phyloP scores from a whole-genome alignment of 2,888 invertebrate genomes.

The Camptogramma bilineatum region DNA sequence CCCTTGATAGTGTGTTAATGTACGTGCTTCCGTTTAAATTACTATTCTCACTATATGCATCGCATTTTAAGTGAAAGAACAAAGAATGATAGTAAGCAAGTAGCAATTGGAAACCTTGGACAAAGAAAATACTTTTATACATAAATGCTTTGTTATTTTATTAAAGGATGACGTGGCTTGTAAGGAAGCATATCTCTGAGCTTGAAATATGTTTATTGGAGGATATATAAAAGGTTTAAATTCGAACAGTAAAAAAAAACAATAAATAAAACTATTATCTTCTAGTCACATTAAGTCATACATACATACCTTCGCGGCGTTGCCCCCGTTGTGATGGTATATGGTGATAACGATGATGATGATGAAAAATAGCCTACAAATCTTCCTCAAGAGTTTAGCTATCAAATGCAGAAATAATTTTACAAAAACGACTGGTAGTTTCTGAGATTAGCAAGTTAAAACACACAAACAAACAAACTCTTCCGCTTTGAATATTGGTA shows the following conservation, averaged over 20 bases:
- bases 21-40: conserved; percentile 11
- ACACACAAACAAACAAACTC: no score
- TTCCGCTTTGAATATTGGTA: no score
- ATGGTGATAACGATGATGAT: no score
- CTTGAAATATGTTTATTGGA: neutral
- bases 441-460: no score
- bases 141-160: neutral
- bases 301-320: no score
- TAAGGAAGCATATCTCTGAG: neutral
- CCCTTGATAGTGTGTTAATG: neutral
- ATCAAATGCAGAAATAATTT: no score
- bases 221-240: neutral
- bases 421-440: no score
- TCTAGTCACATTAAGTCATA: neutral
- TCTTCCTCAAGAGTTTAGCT: no score
- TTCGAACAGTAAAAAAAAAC: conserved; percentile 5
- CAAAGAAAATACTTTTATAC: conserved; percentile 9
- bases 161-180: neutral
- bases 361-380: no score
- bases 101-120: neutral
- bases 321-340: no score
- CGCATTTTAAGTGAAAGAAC: conserved; percentile 4
- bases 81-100: neutral
- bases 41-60: conserved; percentile 1
- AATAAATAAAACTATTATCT: neutral